A percentile compares a stretch with the other conserved stretches of the same genome.
These are phyloP conservation scores for Myanophis thanlyinensis DNA, from an alignment of 2,113 vertebrate genomes.

Conservation along the genomic window DNA sequence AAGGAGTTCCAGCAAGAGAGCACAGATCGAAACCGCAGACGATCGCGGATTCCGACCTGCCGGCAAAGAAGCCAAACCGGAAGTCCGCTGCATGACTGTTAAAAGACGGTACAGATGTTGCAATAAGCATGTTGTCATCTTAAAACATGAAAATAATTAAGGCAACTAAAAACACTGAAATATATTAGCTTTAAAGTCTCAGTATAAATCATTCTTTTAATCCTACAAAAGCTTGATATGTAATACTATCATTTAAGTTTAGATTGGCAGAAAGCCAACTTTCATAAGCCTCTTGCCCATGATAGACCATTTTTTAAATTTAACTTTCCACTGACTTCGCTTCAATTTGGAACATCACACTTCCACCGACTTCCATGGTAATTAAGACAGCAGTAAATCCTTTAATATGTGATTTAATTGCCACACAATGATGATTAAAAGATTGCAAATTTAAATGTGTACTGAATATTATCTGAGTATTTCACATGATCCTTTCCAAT, in stretches of 20 bases:
- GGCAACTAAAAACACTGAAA: neutral
- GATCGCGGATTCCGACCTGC: too few relatives aligned
- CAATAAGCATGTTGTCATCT: neutral
- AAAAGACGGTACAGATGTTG: neutral
- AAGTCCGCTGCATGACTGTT: neutral
- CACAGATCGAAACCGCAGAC: too few relatives aligned
- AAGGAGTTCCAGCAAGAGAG: too few relatives aligned
- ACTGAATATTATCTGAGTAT: neutral
- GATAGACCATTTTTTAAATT: neutral
- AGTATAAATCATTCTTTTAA: neutral
- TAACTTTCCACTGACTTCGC: neutral
- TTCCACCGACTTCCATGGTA: neutral
- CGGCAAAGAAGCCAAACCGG: too few relatives aligned
- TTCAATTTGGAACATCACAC: neutral
- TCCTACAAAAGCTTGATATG: neutral
- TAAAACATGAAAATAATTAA: neutral
- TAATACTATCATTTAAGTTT: neutral
- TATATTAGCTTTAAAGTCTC: neutral
- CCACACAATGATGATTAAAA: neutral
- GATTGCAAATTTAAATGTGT: neutral
- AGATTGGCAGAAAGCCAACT: neutral
- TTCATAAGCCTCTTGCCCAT: neutral
- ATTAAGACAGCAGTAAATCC: neutral
- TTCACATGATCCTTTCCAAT: neutral
- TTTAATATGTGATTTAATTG: neutral